These are phyloP conservation scores for Vultur gryphus DNA, from an alignment of 2,797 vertebrate species.

Conservation along the genomic window DNA sequence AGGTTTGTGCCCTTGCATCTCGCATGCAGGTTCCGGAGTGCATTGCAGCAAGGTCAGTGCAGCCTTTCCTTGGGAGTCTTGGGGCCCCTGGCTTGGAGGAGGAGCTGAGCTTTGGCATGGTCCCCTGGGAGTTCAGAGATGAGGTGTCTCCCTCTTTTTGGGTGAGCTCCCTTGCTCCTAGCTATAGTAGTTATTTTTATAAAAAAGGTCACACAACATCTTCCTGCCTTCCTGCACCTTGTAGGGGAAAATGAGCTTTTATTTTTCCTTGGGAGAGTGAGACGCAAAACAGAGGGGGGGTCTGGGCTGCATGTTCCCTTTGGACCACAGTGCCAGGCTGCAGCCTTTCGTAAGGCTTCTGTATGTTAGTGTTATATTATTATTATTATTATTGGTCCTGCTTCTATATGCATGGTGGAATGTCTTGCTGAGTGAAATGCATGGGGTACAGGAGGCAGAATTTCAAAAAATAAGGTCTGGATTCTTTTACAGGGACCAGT, in stretches of 20 bases:
- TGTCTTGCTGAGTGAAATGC: not conserved
- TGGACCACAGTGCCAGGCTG: not conserved
- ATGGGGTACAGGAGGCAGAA: not conserved
- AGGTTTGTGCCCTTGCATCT: not conserved
- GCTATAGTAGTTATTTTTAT: not conserved
- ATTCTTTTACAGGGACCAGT: not conserved
- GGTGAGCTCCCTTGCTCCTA: not conserved
- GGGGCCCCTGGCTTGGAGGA: not conserved
- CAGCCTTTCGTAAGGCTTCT: not conserved
- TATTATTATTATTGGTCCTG: not conserved
- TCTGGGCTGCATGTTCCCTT: not conserved
- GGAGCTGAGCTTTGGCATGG: fast-evolving
- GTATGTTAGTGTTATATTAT: not conserved
- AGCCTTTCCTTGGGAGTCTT: not conserved
- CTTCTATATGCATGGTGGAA: not conserved
- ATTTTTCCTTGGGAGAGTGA: not conserved
- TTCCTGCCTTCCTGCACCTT: not conserved
- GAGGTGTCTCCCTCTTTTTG: not conserved
- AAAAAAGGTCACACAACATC: not conserved
- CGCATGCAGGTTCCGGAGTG: fast-evolving
- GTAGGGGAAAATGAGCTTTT: not conserved
- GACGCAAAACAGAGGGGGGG: not conserved
- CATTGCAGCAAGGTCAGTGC: not conserved
- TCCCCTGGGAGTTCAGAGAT: not conserved
- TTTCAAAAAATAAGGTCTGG: not conserved